Percentiles rank a stretch among this genome's conserved stretches.
Evolutionary conservation across 2,113 vertebrate species (phyloP).

Genomic region (Saccopteryx leptura): DNA sequence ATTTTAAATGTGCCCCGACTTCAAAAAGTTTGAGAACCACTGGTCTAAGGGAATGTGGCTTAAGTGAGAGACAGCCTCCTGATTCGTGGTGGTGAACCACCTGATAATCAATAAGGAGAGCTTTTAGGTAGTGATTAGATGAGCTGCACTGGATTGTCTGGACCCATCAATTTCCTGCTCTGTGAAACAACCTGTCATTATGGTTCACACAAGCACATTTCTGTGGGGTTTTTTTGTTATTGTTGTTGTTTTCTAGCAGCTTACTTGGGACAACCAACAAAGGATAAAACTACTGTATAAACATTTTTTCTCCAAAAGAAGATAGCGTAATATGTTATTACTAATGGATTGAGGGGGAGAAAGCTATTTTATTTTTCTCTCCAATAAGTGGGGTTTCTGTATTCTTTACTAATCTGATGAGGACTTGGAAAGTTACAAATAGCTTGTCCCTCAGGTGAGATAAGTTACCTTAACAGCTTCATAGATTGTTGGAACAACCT

Average conservation of each 20-base stretch:
- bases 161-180: conserved; percentile 55
- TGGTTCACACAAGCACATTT: neutral
- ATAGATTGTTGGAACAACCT: neutral
- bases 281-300: neutral
- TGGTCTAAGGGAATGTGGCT: neutral
- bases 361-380: neutral
- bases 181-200: conserved; percentile 39
- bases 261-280: neutral
- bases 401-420: neutral
- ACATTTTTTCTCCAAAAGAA: neutral
- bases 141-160: neutral
- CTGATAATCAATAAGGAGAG: conserved; percentile 54
- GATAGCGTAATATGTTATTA: neutral
- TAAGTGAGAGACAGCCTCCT: neutral
- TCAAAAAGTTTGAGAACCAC: no score
- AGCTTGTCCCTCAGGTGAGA: neutral
- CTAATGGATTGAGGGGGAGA: neutral
- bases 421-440: conserved; percentile 2
- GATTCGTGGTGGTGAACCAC: neutral
- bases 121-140: neutral
- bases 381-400: neutral
- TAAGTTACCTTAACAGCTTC: neutral
- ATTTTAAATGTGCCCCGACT: no score
- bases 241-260: neutral
- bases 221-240: neutral